Evolutionary conservation across 92 coral and sea anemone species (phyloP).

Genomic region (Palythoa caribaeorum): DNA sequence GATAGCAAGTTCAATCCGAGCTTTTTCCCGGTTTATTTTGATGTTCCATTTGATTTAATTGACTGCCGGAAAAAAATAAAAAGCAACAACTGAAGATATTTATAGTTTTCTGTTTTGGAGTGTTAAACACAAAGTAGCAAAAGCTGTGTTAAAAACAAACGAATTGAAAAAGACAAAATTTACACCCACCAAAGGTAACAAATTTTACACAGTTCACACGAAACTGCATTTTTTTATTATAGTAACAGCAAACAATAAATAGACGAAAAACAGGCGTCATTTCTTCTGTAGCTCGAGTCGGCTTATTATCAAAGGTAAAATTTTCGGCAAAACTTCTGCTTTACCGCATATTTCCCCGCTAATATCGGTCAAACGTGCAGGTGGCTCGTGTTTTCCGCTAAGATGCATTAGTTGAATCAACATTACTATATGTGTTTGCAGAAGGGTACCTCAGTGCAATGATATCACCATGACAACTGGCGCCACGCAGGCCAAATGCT

Average conservation of each 20-base stretch:
- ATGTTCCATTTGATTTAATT: neutral
- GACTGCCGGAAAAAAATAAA: neutral
- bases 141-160: neutral
- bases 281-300: neutral
- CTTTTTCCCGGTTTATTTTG: neutral
- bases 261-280: neutral
- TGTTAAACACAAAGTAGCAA: neutral
- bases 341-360: conserved; percentile 31
- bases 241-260: neutral
- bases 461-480: conserved; percentile 41
- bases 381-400: conserved; percentile 32
- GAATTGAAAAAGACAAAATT: neutral
- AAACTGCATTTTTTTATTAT: neutral
- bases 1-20: neutral
- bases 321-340: conserved; percentile 17
- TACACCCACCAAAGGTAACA: conserved; percentile 10
- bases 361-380: conserved; percentile 31
- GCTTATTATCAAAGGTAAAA: neutral
- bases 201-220: neutral
- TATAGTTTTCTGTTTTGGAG: neutral
- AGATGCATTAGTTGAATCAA: conserved; percentile 50
- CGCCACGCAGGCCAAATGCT: conserved; percentile 47
- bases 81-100: neutral
- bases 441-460: conserved; percentile 35
- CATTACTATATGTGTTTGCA: conserved; percentile 42